A percentile compares a stretch with the other conserved stretches of the same genome.
These are phyloP conservation scores for Axea sp. DNA, from an alignment of 2,888 invertebrate genomes.

Conservation along the genomic window DNA sequence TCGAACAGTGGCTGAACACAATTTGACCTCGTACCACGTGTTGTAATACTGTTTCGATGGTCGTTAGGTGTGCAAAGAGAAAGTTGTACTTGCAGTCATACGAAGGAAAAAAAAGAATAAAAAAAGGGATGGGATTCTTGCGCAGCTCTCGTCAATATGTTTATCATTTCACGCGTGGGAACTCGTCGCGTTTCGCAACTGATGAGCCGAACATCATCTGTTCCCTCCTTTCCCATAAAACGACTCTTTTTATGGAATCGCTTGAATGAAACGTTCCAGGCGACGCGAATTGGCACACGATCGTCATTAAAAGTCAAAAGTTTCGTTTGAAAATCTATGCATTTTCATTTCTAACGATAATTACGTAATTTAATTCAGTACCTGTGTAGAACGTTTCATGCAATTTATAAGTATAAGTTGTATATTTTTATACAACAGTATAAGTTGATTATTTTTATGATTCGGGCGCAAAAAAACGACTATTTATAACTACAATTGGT, in stretches of 20 bases:
- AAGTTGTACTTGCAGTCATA: conserved; percentile 43
- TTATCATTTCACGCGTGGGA: conserved; percentile 46
- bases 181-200: conserved; percentile 37
- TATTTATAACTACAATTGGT: too few species aligned
- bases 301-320: too few species aligned
- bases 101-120: conserved; percentile 7
- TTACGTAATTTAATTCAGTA: too few species aligned
- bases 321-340: too few species aligned
- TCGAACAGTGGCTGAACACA: conserved; percentile 39
- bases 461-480: too few species aligned
- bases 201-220: conserved; percentile 12
- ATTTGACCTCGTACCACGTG: conserved; percentile 46
- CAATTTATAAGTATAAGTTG: too few species aligned
- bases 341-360: too few species aligned
- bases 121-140: conserved; percentile 54
- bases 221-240: conserved; percentile 1
- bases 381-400: too few species aligned
- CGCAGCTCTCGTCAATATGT: conserved; percentile 46
- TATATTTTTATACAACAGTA: too few species aligned
- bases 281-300: too few species aligned
- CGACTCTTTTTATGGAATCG: neutral
- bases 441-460: too few species aligned
- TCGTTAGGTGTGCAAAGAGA: conserved; percentile 59
- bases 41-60: conserved; percentile 47
- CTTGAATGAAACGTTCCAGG: too few species aligned